These are phyloP conservation scores for Procambarus virginalis DNA, from an alignment of 1,140 invertebrate species.

Conservation along the genomic window DNA sequence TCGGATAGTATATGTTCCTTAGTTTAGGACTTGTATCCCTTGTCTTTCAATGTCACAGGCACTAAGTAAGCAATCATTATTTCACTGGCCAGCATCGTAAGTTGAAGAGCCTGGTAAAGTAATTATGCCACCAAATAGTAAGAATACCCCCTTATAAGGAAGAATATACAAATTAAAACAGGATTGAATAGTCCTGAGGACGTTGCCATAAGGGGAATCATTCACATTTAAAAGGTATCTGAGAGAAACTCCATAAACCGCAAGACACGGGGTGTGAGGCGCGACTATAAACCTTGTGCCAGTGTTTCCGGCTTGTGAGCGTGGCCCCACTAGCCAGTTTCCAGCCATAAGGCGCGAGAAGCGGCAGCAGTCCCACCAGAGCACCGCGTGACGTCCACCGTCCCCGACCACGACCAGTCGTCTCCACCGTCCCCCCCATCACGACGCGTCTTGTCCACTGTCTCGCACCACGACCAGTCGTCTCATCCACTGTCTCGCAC, in stretches of 20 bases:
- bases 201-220: neutral
- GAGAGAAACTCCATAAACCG: conserved; percentile 33
- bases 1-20: too few relatives aligned
- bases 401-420: neutral
- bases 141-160: too few relatives aligned
- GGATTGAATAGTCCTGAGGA: neutral
- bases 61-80: too few relatives aligned
- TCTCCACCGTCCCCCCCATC: too few relatives aligned
- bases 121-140: too few relatives aligned
- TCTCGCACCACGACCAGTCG: too few relatives aligned
- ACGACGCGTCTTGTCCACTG: too few relatives aligned
- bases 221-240: neutral
- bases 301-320: conserved; percentile 23
- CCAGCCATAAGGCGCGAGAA: conserved; percentile 1
- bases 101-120: too few relatives aligned
- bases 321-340: conserved; percentile 22
- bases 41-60: too few relatives aligned
- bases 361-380: neutral
- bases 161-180: neutral
- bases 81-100: too few relatives aligned
- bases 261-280: neutral
- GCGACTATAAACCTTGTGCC: conserved; percentile 2
- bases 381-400: neutral
- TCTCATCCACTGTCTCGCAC: too few relatives aligned
- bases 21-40: too few relatives aligned